Percentiles rank a stretch among this genome's conserved stretches.
phyloP scores from a whole-genome alignment of 1,140 invertebrate genomes.

The Eurosta solidaginis region DNA sequence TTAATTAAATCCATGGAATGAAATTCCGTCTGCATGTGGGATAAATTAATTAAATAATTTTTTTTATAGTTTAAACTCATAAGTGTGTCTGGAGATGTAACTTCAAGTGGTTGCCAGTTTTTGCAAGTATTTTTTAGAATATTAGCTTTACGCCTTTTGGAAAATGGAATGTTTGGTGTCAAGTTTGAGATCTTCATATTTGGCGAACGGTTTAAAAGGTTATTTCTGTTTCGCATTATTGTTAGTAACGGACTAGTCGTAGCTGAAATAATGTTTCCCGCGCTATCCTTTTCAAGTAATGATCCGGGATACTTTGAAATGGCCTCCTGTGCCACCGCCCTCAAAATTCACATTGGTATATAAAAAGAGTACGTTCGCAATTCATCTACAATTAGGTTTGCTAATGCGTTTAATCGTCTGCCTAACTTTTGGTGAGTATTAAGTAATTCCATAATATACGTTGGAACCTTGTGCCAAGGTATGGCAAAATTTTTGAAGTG shows the following conservation, averaged over 20 bases:
- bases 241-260: slow-evolving; percentile 49
- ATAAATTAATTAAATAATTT: slow-evolving; percentile 40
- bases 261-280: slow-evolving; percentile 50
- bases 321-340: slow-evolving; percentile 49
- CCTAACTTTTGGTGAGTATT: slow-evolving; percentile 43
- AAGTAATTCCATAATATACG: slow-evolving; percentile 48
- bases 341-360: slow-evolving; percentile 45
- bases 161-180: not conserved
- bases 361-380: slow-evolving; percentile 42
- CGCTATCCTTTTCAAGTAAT: slow-evolving; percentile 48
- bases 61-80: slow-evolving; percentile 47
- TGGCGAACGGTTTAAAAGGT: slow-evolving; percentile 45
- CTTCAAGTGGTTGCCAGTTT: slow-evolving; percentile 25
- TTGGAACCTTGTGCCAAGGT: slow-evolving; percentile 50
- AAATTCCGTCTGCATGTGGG: slow-evolving; percentile 41
- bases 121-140: slow-evolving; percentile 38
- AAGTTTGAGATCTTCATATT: not conserved
- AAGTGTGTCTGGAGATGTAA: slow-evolving; percentile 39
- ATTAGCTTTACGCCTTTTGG: slow-evolving; percentile 43
- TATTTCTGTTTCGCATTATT: slow-evolving; percentile 52
- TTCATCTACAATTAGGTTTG: slow-evolving; percentile 45
- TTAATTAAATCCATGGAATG: slow-evolving; percentile 39
- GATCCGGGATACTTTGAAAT: slow-evolving; percentile 50
- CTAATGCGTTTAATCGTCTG: slow-evolving; percentile 47
- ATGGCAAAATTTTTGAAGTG: slow-evolving; percentile 48